Evolutionary conservation across 2,113 vertebrate species (phyloP).

Genomic region (Pantherophis guttatus): DNA sequence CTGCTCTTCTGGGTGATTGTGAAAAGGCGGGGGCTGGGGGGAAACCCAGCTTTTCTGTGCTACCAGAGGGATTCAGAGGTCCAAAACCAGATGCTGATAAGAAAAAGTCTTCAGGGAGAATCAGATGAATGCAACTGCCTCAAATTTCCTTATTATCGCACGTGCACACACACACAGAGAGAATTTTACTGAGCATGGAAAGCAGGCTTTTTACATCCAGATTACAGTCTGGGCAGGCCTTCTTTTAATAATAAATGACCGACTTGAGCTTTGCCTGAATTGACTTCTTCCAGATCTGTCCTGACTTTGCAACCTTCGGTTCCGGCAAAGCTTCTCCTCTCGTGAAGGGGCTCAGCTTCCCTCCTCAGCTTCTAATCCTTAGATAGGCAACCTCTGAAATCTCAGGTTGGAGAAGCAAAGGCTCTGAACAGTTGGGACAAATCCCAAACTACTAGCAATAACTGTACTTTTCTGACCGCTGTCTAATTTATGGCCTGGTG

Average conservation of each 20-base stretch:
- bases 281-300: neutral
- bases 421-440: neutral
- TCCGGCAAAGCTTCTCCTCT: neutral
- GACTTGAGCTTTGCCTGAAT: neutral
- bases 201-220: neutral
- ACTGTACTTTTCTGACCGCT: neutral
- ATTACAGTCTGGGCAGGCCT: neutral
- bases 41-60: neutral
- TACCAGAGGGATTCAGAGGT: neutral
- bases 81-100: neutral
- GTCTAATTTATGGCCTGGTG: neutral
- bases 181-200: neutral
- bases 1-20: neutral
- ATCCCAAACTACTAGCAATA: neutral
- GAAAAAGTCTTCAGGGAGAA: neutral
- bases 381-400: neutral
- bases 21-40: neutral
- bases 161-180: neutral
- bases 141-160: neutral
- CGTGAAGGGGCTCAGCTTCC: neutral
- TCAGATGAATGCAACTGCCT: neutral
- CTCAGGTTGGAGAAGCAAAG: neutral
- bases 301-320: neutral
- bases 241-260: neutral
- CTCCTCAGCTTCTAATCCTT: neutral